Conservation (phyloP, 1,140 invertebrate species). For the Zaprionus ghesquierei region DNA sequence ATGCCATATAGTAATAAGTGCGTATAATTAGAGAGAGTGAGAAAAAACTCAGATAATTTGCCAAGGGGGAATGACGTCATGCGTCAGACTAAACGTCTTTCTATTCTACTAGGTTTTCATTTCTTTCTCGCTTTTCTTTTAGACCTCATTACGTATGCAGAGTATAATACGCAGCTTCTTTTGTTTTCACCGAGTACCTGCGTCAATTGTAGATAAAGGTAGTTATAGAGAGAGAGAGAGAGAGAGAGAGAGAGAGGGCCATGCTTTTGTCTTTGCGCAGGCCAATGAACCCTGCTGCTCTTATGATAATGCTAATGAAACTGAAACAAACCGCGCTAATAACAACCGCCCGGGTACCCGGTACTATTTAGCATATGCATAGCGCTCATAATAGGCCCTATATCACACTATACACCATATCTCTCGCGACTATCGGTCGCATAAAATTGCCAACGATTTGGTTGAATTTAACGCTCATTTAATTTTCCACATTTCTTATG, state of each 20-base stretch:
- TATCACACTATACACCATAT: background rate
- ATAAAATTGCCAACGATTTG: slow-evolving; percentile 19
- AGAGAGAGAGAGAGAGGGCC: background rate
- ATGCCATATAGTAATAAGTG: slow-evolving; percentile 22
- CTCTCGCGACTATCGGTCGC: background rate
- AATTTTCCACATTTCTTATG: slow-evolving; percentile 38
- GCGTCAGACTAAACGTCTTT: background rate
- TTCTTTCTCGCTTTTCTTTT: background rate
- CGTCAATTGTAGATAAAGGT: slow-evolving; percentile 6
- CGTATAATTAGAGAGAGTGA: slow-evolving; percentile 14
- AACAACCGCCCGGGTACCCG: slow-evolving; percentile 1
- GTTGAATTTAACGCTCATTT: slow-evolving; percentile 65
- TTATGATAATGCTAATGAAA: slow-evolving; percentile 29
- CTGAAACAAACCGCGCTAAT: background rate
- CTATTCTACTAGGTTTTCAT: background rate
- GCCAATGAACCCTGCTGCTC: slow-evolving; percentile 13
- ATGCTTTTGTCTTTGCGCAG: background rate
- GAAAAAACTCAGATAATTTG: background rate
- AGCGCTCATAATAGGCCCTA: slow-evolving; percentile 11
- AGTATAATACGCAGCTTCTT: background rate
- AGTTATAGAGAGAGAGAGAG: background rate
- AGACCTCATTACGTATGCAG: background rate
- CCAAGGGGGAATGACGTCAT: slow-evolving; percentile 16
- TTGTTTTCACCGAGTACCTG: background rate
- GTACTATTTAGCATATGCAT: slow-evolving; percentile 22